Base-by-base conservation (phyloP, 2,113 vertebrate species). In the Hemicordylus capensis region DNA sequence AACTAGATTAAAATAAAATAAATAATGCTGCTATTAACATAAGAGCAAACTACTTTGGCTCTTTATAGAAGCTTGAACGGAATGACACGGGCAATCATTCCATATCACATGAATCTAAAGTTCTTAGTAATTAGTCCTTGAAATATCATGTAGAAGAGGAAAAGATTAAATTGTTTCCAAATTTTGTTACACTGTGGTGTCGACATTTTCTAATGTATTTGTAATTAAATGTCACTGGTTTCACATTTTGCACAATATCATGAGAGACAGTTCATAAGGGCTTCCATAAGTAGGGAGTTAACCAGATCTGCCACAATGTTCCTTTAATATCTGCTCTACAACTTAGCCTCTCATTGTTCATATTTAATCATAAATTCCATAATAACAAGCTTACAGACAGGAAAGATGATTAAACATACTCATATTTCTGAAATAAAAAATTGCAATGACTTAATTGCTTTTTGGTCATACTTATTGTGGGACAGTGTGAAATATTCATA, bases 81-180 rank as follows among this genome's bases (percentile, higher is more conserved):
- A 67, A 1, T 24, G 86, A 84, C 20, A 34, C 5, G 37, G 48
- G 48, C 26, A 51, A 48, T 4, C 58, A 81, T 79, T 48, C 69
- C 3, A 80, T 78, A 75, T 19, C 15, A 42, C 46, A 58, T 4
- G 12, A 14, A 26, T 63, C 51, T 81, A 19, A 10, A 5, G 28
- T 46, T 66, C 26, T 80, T n/a, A 14, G 1, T 64, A 79, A 84
- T 3, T 85, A 90, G 83, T 4, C 19, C 42, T 81, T 19, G 14
- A 4, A 81, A 87, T 22, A 37, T 19, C 51, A 77, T 34, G 7
- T 22, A 56, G 54, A 81, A 54, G 0, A 63, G 6, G 79, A 54
- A 54, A 72, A 82, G 20, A 76, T 28, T 56, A 82, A 76, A 31
- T n/a, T 61, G 31, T 80, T 89, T 39, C 73, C 83, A 48, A 51